A percentile compares a stretch with the other conserved stretches of the same genome.
These are phyloP conservation scores for Orthochromis indermauri DNA, from an alignment of 2,113 vertebrate species.

Conservation along the genomic window DNA sequence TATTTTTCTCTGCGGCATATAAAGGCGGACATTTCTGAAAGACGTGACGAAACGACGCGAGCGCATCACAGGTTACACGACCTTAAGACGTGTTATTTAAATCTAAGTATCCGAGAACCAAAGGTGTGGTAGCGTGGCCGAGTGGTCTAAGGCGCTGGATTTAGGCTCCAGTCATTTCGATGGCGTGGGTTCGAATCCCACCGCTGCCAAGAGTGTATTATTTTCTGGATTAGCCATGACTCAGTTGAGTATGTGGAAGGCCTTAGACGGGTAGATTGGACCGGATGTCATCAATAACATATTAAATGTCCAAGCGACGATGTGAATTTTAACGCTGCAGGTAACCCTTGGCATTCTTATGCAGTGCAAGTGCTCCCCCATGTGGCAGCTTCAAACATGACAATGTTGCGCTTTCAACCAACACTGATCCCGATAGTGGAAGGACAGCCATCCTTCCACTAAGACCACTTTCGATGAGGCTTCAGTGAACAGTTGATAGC, in stretches of 20 bases:
- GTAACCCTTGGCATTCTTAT: background rate
- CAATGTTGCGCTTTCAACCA: background rate
- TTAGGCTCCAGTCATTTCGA: slow-evolving; percentile 32
- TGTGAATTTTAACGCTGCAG: background rate
- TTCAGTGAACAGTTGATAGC: background rate
- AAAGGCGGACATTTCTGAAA: background rate
- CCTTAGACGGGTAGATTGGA: background rate
- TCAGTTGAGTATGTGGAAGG: background rate
- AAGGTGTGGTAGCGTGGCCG: slow-evolving; percentile 3
- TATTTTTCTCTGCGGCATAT: background rate
- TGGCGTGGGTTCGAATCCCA: slow-evolving; percentile 31
- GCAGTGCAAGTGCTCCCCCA: background rate
- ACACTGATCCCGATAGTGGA: background rate
- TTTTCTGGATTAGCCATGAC: background rate
- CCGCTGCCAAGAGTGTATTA: background rate
- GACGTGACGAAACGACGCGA: fast-evolving
- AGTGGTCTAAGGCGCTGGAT: slow-evolving; percentile 31
- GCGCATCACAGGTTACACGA: fast-evolving
- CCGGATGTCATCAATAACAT: too few relatives aligned
- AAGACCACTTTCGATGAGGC: background rate
- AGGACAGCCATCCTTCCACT: background rate
- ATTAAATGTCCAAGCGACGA: background rate
- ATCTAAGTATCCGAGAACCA: fast-evolving
- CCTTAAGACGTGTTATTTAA: background rate
- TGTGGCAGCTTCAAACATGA: background rate